These are phyloP conservation scores for Suricata suricatta DNA, from an alignment of 2,113 vertebrate genomes.

Conservation along the genomic window DNA sequence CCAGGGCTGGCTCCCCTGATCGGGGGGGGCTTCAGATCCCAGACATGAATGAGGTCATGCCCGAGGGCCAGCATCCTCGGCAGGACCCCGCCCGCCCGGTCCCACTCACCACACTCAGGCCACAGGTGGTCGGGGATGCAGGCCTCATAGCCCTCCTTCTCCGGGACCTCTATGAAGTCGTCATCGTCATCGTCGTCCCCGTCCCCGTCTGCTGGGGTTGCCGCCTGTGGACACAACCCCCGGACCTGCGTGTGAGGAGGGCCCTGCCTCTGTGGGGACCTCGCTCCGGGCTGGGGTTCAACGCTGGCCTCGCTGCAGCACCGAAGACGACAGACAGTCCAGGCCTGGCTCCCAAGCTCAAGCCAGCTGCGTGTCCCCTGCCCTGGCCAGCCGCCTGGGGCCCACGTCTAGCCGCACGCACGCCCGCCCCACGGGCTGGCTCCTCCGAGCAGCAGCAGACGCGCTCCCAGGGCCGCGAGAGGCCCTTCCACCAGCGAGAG, in stretches of 20 bases:
- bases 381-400: accelerated
- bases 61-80: neutral
- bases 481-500: accelerated
- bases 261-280: neutral
- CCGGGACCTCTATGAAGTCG: conserved; percentile 95
- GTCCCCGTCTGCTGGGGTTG: conserved; percentile 55
- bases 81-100: accelerated
- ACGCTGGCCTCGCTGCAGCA: accelerated
- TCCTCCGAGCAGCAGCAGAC: no score
- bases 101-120: conserved; percentile 91
- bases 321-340: accelerated
- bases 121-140: conserved; percentile 92
- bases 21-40: neutral
- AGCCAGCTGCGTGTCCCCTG: accelerated
- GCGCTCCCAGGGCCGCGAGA: no score
- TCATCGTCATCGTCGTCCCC: conserved; percentile 83
- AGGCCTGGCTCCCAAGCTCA: neutral
- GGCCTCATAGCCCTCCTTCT: conserved; percentile 96
- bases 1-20: accelerated
- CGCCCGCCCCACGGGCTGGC: neutral
- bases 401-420: accelerated
- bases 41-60: neutral
- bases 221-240: conserved; percentile 78
- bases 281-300: accelerated
- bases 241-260: neutral